phyloP scores from a whole-genome alignment of 1,140 invertebrate genomes.

The Nixonia krombeini region DNA sequence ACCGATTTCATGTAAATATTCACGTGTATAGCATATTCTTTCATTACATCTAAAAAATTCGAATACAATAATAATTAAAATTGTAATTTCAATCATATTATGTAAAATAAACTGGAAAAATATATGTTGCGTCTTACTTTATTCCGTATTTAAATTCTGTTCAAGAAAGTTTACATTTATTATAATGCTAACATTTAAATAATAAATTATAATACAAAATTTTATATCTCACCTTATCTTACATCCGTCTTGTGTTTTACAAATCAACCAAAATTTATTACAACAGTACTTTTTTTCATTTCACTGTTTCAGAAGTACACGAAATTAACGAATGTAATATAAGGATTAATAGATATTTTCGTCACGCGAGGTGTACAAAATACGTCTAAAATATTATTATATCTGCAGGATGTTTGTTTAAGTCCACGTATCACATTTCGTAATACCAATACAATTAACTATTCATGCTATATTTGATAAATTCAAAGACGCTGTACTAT shows the following conservation, averaged over 20 bases:
- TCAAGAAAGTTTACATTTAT: not conserved
- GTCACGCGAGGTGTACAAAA: too few relatives aligned
- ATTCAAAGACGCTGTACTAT: too few relatives aligned
- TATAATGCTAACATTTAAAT: not conserved
- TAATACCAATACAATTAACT: not conserved
- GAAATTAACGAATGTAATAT: not conserved
- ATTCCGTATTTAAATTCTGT: not conserved
- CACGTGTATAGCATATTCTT: not conserved
- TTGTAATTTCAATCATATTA: not conserved
- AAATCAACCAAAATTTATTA: too few relatives aligned
- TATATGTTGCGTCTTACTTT: not conserved
- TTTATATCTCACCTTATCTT: not conserved
- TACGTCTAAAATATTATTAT: too few relatives aligned
- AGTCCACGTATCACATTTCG: not conserved
- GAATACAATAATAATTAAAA: conserved; percentile 18
- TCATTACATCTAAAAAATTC: conserved; percentile 1
- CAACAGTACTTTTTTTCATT: too few relatives aligned
- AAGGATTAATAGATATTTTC: too few relatives aligned
- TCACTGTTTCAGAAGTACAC: too few relatives aligned
- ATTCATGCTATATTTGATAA: too few relatives aligned
- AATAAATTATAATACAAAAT: conserved; percentile 5
- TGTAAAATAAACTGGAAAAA: conserved; percentile 3
- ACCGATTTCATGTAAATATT: too few relatives aligned
- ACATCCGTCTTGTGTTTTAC: too few relatives aligned
- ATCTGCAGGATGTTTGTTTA: too few relatives aligned